Percentiles rank a stretch among this genome's conserved stretches.
Evolutionary conservation across 2,888 invertebrate genomes (phyloP).

Genomic region (Trachelus stipa): DNA sequence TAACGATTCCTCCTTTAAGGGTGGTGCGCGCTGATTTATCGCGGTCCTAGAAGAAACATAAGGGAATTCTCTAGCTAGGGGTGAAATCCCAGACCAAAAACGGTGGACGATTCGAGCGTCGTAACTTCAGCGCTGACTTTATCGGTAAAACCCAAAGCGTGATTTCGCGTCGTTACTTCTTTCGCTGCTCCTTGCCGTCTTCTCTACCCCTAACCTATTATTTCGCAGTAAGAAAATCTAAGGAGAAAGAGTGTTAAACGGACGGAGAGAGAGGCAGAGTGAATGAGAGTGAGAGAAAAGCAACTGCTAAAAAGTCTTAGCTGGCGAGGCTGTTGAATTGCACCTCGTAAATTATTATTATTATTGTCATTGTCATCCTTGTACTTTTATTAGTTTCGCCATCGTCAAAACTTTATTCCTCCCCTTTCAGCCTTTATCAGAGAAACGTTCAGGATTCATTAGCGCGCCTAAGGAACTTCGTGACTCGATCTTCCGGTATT

Average conservation of each 20-base stretch:
- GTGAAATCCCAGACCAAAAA: slow-evolving; percentile 1
- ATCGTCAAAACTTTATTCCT: slow-evolving; percentile 9
- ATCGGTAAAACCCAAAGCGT: slow-evolving; percentile 11
- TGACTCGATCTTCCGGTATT: neutral
- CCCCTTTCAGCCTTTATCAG: neutral
- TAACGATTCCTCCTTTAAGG: too few relatives aligned
- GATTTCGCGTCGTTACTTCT: slow-evolving; percentile 27
- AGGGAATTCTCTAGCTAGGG: neutral
- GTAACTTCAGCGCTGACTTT: slow-evolving; percentile 13
- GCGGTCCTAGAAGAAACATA: too few relatives aligned
- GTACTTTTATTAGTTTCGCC: slow-evolving; percentile 12
- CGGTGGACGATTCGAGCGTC: slow-evolving; percentile 9
- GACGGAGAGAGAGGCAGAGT: too few relatives aligned
- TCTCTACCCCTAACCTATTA: slow-evolving; percentile 4
- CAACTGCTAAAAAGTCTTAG: too few relatives aligned
- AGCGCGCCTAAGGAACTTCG: neutral
- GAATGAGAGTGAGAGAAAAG: too few relatives aligned
- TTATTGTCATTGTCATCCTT: slow-evolving; percentile 24
- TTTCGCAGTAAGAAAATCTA: too few relatives aligned
- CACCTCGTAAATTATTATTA: slow-evolving; percentile 25
- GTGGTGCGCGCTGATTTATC: too few relatives aligned
- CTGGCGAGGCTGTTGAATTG: slow-evolving; percentile 8
- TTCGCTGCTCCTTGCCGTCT: slow-evolving; percentile 10
- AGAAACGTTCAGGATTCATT: slow-evolving; percentile 9
- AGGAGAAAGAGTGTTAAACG: too few relatives aligned